Evolutionary conservation across 1,140 invertebrate genomes (phyloP), one percentile per base, ranked within the genome.

Genomic region (Drosophila pruinosa): DNA sequence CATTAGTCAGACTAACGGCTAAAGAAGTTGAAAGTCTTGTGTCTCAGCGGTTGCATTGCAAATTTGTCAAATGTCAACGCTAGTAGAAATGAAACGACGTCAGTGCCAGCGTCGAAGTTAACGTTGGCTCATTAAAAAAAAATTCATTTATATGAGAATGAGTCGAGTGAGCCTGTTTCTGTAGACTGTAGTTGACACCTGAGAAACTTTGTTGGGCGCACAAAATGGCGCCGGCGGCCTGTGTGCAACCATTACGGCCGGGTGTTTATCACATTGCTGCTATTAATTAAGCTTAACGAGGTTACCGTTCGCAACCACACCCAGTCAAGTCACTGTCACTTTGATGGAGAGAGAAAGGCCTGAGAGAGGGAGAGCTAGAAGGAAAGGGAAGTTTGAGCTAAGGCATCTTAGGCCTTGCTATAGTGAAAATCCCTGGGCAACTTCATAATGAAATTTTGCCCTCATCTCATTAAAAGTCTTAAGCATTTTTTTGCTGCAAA

Each of bases 241-340:
- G 62, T 63, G 48, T 72, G 75, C 52, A 68, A 78, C 77, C 81
- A 85, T 85, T 85, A 85, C 76, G 64, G 68, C 71, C 48, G 73
- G 89, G 89, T 89, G 89, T 90, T 90, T 90, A 90, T 90, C 89
- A 90, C 89, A 89, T 90, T 85, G 89, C 76, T 90, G 89, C 89
- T 90, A 90, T 90, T 90, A 90, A 90, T 90, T 90, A 90, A 90
- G 89, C 89, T 90, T 90, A 90, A 90, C 89, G 89, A 90, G 81
- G 89, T 90, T 90, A 90, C 89, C 83, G 76, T 64, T 78, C 75
- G 75, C 82, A 88, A 86, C 81, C 83, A 81, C 78, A 89, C 75
- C 78, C 74, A 74, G 45, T 58, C 34, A 63, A 31, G 10, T 38
- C 39, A n/a, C 12, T 39, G 15, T 14, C 26, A 47, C 38, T 21